Evolutionary conservation across 2,888 invertebrate species (phyloP), one percentile per base, ranked within the genome.

Genomic region (Amiota communis): DNA sequence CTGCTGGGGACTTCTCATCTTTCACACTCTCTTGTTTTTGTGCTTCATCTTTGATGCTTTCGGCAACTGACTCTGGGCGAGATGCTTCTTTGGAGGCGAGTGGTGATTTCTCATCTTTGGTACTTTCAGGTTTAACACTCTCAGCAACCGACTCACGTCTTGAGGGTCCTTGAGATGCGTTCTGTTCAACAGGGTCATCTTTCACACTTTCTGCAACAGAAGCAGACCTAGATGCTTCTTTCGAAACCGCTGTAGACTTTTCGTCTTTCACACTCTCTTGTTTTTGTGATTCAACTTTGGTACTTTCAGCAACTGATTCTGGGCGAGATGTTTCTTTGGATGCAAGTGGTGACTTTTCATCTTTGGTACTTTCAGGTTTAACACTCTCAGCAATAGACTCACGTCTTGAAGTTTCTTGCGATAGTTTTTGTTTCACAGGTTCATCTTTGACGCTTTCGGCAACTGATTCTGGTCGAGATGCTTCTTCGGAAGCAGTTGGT

Each of bases 321-420:
- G 51, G 48, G 61, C 74, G 47, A 1, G 73, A 56, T 74, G n/a
- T 64, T 49, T 64, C 20, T 56, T 46, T 70, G 47, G 36, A 59
- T 4, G 67, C 68, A 11, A 51, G 56, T n/a, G 46, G n/a, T 9
- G 11, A n/a, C n/a, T 51, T n/a, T n/a, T 51, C 12, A 51, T 13
- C 51, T 51, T 11, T 13, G 3, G n/a, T 8, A 3, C 6, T 51
- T 23, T 79, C 77, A 8, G 71, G 75, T 61, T 74, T 72, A 1
- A 70, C 9, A 53, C 74, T 72, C 20, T 65, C 78, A 0, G 71
- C 72, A 1, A 74, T 76, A 3, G 84, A 81, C 10, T 53, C 72
- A 0, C 73, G 76, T 8, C 76, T 70, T 0, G 81, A 80, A 11
- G 57, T 13, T 61, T 80, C 83, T 12, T 80, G 13, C 0, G 79